A percentile compares a stretch with the other conserved stretches of the same genome.
Conservation (phyloP, 2,797 vertebrate genomes). For the Peromyscus attwateri region DNA sequence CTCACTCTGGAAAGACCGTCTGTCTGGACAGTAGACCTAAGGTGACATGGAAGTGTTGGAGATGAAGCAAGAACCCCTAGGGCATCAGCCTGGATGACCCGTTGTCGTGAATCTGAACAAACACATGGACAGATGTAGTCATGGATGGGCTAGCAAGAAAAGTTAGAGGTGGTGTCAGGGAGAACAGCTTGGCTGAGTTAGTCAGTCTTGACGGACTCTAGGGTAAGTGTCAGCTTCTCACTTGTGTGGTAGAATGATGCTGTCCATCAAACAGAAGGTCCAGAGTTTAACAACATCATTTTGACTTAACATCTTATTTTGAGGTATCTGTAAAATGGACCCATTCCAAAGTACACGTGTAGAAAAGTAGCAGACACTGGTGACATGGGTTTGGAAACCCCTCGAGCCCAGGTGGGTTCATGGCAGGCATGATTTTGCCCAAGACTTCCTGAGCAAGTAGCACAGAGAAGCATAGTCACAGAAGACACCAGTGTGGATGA, state of each 20-base stretch:
- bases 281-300: background rate
- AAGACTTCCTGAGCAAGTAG: background rate
- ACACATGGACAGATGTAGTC: rapidly evolving
- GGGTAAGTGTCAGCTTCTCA: background rate
- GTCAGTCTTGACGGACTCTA: background rate
- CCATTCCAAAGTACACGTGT: background rate
- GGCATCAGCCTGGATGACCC: background rate
- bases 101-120: background rate
- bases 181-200: background rate
- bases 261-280: background rate
- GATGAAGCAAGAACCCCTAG: background rate
- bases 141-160: background rate
- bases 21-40: background rate
- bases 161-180: no score
- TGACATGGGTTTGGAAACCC: background rate
- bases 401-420: no score
- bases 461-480: background rate
- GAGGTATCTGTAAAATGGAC: background rate
- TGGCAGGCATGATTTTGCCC: background rate
- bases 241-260: background rate
- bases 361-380: background rate
- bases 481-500: no score
- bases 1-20: background rate
- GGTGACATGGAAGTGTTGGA: background rate
- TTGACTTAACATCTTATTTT: background rate